Conservation (phyloP, 2,113 vertebrate genomes). For the Pardalotus punctatus region DNA sequence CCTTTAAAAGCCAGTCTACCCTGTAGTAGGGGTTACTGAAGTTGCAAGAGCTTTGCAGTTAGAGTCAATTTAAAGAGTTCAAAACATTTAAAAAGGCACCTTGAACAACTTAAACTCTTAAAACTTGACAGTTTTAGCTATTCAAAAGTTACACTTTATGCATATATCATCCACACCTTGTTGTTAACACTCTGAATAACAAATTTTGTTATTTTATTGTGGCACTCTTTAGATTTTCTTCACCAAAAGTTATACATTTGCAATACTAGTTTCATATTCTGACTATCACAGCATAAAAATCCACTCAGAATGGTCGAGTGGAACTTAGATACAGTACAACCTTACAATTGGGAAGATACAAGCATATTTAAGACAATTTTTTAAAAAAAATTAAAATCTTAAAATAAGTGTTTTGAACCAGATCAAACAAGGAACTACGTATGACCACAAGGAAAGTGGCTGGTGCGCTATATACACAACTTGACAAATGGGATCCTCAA, state of each 20-base stretch:
- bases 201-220: background rate
- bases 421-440: slow-evolving; percentile 17
- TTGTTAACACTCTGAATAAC: slow-evolving; percentile 33
- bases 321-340: slow-evolving; percentile 37
- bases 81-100: slow-evolving; percentile 73
- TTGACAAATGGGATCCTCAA: slow-evolving; percentile 33
- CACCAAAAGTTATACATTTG: background rate
- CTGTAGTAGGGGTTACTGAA: background rate
- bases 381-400: slow-evolving; percentile 23
- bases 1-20: slow-evolving; percentile 27
- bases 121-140: slow-evolving; percentile 31
- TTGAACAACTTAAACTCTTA: slow-evolving; percentile 62
- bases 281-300: slow-evolving; percentile 37
- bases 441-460: slow-evolving; percentile 42
- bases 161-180: slow-evolving; percentile 27
- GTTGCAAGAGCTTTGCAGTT: slow-evolving; percentile 25
- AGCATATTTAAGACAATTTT: slow-evolving; percentile 47
- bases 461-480: slow-evolving; percentile 13
- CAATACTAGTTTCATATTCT: background rate
- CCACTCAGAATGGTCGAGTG: background rate
- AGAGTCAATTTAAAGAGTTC: slow-evolving; percentile 57
- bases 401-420: slow-evolving; percentile 42
- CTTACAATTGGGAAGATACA: slow-evolving; percentile 27
- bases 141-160: background rate
- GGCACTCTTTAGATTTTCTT: background rate